phyloP scores from a whole-genome alignment of 2,888 invertebrate species.

The Drosophila mercatorum region DNA sequence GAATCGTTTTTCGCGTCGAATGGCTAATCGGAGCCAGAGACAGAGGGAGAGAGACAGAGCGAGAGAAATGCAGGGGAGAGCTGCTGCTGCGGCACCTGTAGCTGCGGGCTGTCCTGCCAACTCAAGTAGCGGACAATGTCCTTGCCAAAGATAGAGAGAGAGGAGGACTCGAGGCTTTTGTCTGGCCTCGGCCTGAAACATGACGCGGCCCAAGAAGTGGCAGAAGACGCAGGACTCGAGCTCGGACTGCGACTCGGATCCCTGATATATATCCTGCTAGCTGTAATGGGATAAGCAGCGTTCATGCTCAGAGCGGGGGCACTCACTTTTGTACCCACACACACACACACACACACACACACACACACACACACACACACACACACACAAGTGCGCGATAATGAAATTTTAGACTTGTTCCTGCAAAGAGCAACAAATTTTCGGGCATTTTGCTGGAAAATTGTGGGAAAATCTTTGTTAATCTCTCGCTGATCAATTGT shows the following conservation, averaged over 20 bases:
- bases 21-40: constrained; percentile 34
- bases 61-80: not conserved
- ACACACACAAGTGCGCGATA: constrained; percentile 53
- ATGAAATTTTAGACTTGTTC: constrained; percentile 77
- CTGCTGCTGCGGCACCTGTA: constrained; percentile 39
- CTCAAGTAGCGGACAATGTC: constrained; percentile 65
- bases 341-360: constrained; percentile 18
- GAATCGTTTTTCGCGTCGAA: constrained; percentile 32
- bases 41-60: not conserved
- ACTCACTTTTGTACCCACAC: constrained; percentile 17
- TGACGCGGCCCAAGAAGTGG: constrained; percentile 66
- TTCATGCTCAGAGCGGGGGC: constrained; percentile 21
- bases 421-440: constrained; percentile 41
- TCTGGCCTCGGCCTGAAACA: constrained; percentile 45
- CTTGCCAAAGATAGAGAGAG: constrained; percentile 12
- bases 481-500: constrained; percentile 69
- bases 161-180: constrained; percentile 38
- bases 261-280: constrained; percentile 49
- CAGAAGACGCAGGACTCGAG: constrained; percentile 19
- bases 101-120: constrained; percentile 30
- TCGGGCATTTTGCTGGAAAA: constrained; percentile 49
- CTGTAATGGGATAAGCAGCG: constrained; percentile 72
- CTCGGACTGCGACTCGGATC: constrained; percentile 13
- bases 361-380: constrained; percentile 1
- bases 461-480: constrained; percentile 77